phyloP scores from a whole-genome alignment of 64 coral and sea anemone genomes.

The Actinia equina region DNA sequence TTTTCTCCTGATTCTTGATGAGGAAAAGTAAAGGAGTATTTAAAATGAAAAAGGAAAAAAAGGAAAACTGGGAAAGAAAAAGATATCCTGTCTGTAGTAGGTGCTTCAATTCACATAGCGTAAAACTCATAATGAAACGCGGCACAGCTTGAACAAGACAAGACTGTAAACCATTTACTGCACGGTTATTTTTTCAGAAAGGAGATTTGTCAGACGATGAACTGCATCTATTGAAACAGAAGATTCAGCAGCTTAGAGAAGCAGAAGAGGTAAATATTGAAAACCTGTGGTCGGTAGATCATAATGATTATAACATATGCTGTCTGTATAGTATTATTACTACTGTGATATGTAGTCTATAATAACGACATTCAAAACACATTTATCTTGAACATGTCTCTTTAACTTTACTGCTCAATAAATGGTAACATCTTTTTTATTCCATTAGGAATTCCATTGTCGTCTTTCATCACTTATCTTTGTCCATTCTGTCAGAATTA shows the following conservation, averaged over 20 bases:
- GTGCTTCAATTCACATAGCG: not conserved
- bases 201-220: conserved; percentile 34
- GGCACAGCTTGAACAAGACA: not conserved
- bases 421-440: too few relatives aligned
- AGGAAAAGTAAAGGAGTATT: not conserved
- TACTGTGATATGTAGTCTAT: not conserved
- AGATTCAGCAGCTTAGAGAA: conserved; percentile 45
- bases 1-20: not conserved
- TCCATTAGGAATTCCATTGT: too few relatives aligned
- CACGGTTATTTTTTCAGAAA: not conserved
- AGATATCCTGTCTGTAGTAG: too few relatives aligned
- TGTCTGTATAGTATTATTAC: not conserved
- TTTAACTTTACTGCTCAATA: too few relatives aligned
- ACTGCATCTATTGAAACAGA: conserved; percentile 29
- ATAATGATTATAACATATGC: too few relatives aligned
- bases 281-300: not conserved
- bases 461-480: too few relatives aligned
- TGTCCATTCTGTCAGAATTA: too few relatives aligned
- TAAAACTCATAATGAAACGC: not conserved
- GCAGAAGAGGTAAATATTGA: conserved; percentile 37
- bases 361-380: not conserved
- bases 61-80: not conserved
- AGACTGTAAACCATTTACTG: not conserved
- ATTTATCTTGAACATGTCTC: not conserved
- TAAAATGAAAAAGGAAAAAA: not conserved